Conservation (phyloP, 2,113 vertebrate species). For the Elephantulus edwardii region DNA sequence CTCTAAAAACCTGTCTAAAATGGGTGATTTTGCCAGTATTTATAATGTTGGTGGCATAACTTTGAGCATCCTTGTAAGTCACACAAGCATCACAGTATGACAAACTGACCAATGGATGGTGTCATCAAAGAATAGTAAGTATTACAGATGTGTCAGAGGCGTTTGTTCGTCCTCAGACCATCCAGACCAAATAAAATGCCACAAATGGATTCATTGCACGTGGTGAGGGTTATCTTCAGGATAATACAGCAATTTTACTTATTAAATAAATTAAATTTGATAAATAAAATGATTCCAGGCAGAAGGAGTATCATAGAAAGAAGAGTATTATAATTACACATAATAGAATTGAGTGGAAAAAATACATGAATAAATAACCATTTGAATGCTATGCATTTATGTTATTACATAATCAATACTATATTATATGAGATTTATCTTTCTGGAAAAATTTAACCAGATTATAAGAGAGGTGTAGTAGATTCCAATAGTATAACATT, state of each 20-base stretch:
- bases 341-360: neutral
- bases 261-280: slow-evolving; percentile 7
- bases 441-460: neutral
- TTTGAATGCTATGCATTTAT: slow-evolving; percentile 1
- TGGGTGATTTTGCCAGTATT: neutral
- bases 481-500: neutral
- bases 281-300: neutral
- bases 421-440: neutral
- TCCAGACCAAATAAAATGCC: slow-evolving; percentile 1
- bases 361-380: neutral
- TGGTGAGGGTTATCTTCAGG: neutral
- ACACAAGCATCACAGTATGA: neutral
- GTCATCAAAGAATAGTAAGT: neutral
- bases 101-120: neutral
- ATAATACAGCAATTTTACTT: neutral
- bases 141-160: neutral
- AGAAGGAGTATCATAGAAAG: neutral
- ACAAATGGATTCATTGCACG: neutral
- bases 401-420: neutral
- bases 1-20: neutral
- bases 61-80: neutral
- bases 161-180: neutral
- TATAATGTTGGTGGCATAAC: neutral
- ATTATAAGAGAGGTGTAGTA: neutral
- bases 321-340: slow-evolving; percentile 12